phyloP scores from a whole-genome alignment of 2,797 vertebrate genomes.

The Melanotaenia pygmaea region DNA sequence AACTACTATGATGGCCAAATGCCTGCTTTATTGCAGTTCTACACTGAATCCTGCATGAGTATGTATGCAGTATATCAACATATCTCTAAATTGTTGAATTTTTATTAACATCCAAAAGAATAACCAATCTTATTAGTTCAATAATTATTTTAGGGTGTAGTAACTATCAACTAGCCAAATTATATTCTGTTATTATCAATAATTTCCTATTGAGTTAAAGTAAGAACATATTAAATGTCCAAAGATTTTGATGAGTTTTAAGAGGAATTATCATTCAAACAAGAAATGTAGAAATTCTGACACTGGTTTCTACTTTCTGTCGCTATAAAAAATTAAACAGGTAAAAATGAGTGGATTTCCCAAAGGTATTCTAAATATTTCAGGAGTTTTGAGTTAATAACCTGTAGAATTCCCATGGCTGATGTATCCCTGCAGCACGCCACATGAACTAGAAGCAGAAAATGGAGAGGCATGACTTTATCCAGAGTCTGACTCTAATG shows the following conservation, averaged over 20 bases:
- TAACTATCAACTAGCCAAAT: not conserved
- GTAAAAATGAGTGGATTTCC: slow-evolving; percentile 24
- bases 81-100: not conserved
- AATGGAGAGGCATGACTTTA: slow-evolving; percentile 38
- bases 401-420: slow-evolving; percentile 46
- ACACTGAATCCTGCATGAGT: not conserved
- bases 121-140: not conserved
- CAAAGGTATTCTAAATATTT: slow-evolving; percentile 36
- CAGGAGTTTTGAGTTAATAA: slow-evolving; percentile 50
- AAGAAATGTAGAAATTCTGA: slow-evolving; percentile 5
- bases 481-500: slow-evolving; percentile 56
- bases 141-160: not conserved
- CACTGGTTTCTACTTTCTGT: slow-evolving; percentile 3
- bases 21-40: not conserved
- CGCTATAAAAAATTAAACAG: slow-evolving; percentile 22
- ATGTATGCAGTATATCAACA: not conserved
- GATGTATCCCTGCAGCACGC: slow-evolving; percentile 44
- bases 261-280: not conserved
- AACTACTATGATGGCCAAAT: not conserved
- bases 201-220: no score
- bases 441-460: slow-evolving; percentile 12
- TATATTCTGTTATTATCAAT: not conserved
- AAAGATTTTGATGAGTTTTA: not conserved
- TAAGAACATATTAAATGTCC: not conserved
- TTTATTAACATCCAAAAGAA: not conserved